These are phyloP conservation scores for Microplitis deprimator DNA, from an alignment of 2,888 invertebrate species.

Conservation along the genomic window DNA sequence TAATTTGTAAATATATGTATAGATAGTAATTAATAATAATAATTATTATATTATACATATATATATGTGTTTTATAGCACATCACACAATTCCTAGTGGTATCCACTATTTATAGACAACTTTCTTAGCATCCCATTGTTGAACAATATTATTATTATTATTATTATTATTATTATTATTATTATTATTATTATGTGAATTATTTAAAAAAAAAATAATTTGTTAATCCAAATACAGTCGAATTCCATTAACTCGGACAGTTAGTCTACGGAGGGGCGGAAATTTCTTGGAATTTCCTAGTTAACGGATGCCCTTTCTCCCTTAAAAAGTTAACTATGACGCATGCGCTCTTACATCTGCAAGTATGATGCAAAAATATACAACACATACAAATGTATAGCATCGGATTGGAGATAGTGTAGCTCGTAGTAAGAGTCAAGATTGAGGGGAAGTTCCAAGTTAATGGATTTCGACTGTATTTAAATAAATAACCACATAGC, in stretches of 20 bases:
- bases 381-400: too few species aligned
- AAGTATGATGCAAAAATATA: too few species aligned
- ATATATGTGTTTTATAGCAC: not conserved
- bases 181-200: not conserved
- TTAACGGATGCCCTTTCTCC: too few species aligned
- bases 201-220: conserved; percentile 15
- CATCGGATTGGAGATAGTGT: too few species aligned
- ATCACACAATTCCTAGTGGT: conserved; percentile 3
- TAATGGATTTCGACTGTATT: not conserved
- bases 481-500: conserved; percentile 24
- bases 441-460: too few species aligned
- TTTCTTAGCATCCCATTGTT: conserved; percentile 9
- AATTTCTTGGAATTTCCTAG: too few species aligned
- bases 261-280: too few species aligned
- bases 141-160: conserved; percentile 8
- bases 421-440: too few species aligned
- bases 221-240: conserved; percentile 8
- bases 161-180: conserved; percentile 1
- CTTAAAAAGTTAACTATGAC: too few species aligned
- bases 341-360: too few species aligned
- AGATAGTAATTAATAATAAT: not conserved
- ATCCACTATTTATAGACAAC: not conserved
- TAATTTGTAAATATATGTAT: not conserved
- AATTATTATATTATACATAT: conserved; percentile 3
- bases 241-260: too few species aligned